Evolutionary conservation across 2,113 vertebrate genomes (phyloP).

Genomic region (Athene noctua): DNA sequence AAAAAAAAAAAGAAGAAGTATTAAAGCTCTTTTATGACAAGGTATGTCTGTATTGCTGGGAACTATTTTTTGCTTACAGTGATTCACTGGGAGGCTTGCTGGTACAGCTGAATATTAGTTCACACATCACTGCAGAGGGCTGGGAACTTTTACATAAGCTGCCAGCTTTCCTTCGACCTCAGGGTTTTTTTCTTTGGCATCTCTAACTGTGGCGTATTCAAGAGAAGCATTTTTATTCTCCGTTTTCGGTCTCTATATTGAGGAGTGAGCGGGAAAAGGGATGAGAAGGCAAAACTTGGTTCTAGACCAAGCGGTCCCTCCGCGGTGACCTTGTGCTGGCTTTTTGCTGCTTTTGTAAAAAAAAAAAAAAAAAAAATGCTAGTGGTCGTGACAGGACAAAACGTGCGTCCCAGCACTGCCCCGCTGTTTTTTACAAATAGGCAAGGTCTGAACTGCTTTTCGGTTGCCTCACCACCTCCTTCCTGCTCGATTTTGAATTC

Average conservation of each 20-base stretch:
- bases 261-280: neutral
- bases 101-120: neutral
- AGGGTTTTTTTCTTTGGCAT: neutral
- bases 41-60: neutral
- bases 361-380: neutral
- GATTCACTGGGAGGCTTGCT: neutral
- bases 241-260: neutral
- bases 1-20: neutral
- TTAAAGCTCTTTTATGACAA: neutral
- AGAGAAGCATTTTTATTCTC: neutral
- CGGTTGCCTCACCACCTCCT: neutral
- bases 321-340: neutral
- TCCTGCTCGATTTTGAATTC: neutral
- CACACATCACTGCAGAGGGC: neutral
- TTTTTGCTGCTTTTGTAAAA: neutral
- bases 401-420: neutral
- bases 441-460: neutral
- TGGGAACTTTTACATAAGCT: neutral
- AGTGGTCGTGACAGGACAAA: neutral
- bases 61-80: neutral
- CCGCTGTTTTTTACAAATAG: neutral
- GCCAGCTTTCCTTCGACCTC: neutral
- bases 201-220: neutral
- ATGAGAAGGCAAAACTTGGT: neutral
- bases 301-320: neutral